These are phyloP conservation scores for Lamellibrachia columna DNA, from an alignment of 2,888 invertebrate genomes.

Conservation along the genomic window DNA sequence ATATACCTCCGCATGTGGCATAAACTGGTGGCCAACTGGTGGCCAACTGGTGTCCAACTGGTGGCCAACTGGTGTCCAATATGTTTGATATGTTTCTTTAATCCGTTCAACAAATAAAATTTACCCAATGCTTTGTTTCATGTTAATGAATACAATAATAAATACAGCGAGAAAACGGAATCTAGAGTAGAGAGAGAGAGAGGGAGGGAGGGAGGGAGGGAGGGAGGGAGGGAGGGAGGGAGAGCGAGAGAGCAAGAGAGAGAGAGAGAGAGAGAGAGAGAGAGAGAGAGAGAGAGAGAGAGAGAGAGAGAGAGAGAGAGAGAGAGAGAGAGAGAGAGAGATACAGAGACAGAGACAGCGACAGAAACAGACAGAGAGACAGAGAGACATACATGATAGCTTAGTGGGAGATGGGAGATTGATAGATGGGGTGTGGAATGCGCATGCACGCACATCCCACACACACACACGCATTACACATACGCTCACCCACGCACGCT, in stretches of 20 bases:
- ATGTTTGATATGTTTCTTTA: too few species aligned
- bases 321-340: background rate
- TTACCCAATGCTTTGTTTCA: too few species aligned
- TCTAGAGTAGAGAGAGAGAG: constrained; percentile 7
- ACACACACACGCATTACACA: background rate
- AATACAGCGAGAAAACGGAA: background rate
- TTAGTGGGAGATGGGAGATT: background rate
- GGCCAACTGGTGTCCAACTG: too few species aligned
- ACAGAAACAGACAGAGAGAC: background rate
- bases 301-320: background rate
- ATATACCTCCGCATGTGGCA: background rate
- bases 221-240: background rate
- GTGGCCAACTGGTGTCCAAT: too few species aligned
- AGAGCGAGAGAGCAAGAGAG: too few species aligned
- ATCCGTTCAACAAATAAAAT: too few species aligned
- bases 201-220: background rate
- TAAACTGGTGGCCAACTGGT: background rate
- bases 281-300: background rate
- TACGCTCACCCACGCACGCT: background rate
- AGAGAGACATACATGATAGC: background rate
- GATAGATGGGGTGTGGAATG: constrained; percentile 7
- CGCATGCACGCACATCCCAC: background rate
- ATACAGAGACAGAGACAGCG: background rate
- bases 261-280: background rate
- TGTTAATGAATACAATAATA: background rate